A percentile compares a stretch with the other conserved stretches of the same genome.
These are phyloP conservation scores for Sebastes elongatus DNA, from an alignment of 2,797 vertebrate genomes.

Conservation along the genomic window DNA sequence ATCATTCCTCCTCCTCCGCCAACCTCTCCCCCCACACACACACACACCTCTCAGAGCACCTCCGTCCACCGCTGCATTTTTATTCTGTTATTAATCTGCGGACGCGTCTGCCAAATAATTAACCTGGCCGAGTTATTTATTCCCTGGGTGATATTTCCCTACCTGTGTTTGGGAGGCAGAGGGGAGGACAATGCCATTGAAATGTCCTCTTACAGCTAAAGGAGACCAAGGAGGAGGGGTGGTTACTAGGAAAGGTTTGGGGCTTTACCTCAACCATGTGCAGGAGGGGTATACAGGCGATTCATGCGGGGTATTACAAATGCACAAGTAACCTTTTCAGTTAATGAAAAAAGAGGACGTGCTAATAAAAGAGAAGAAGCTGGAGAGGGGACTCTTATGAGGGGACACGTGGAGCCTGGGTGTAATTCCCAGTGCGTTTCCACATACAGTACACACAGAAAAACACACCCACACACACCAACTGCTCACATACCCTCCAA, in stretches of 20 bases:
- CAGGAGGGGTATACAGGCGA: conserved; percentile 27
- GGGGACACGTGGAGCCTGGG: conserved; percentile 12
- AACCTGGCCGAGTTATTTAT: conserved; percentile 80
- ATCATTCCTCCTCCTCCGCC: conserved; percentile 57
- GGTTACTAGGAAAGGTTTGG: conserved; percentile 12
- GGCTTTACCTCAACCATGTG: conserved; percentile 24
- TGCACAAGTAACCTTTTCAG: conserved; percentile 78
- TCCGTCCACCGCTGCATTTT: conserved; percentile 59
- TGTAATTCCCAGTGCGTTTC: conserved; percentile 39
- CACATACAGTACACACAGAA: conserved; percentile 5
- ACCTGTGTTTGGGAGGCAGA: conserved; percentile 70
- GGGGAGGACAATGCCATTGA: conserved; percentile 70
- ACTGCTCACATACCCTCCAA: conserved; percentile 4
- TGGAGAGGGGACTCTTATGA: conserved; percentile 48
- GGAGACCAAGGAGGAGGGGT: conserved; percentile 20
- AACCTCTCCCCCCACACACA: not conserved
- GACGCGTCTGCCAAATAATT: conserved; percentile 80
- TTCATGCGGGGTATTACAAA: conserved; percentile 64
- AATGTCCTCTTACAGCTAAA: conserved; percentile 66
- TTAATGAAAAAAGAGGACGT: conserved; percentile 76
- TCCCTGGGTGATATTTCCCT: conserved; percentile 76
- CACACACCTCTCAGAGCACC: conserved; percentile 51
- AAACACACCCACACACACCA: conserved; percentile 27
- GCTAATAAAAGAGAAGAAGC: conserved; percentile 76
- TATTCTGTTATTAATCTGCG: conserved; percentile 77